These are phyloP conservation scores for Vidua macroura DNA, from an alignment of 2,113 vertebrate genomes.

Conservation along the genomic window DNA sequence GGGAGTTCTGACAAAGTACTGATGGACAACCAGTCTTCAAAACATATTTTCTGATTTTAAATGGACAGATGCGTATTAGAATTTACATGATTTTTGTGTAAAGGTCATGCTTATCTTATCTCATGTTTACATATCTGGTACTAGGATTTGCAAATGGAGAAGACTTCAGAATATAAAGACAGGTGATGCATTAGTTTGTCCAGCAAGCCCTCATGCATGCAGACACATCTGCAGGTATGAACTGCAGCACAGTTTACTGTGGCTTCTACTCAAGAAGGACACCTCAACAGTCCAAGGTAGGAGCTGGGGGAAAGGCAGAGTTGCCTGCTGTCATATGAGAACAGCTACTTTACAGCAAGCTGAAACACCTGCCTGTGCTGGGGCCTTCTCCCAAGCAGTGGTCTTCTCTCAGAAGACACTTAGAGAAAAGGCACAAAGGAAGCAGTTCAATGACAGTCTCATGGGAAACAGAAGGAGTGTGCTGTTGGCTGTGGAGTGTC, in stretches of 20 bases:
- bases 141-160: background rate
- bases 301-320: background rate
- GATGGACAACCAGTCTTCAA: background rate
- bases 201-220: background rate
- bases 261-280: background rate
- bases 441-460: background rate
- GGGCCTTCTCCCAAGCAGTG: background rate
- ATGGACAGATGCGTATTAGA: background rate
- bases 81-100: background rate
- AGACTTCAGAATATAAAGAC: background rate
- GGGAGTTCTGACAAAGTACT: background rate
- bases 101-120: background rate
- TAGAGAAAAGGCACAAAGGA: background rate
- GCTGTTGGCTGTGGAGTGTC: background rate
- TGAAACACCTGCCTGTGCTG: background rate
- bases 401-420: background rate
- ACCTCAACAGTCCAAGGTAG: background rate
- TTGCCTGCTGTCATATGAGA: background rate
- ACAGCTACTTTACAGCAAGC: background rate
- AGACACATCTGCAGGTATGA: background rate
- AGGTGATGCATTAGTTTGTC: background rate
- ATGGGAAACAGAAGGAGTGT: fast-evolving
- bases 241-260: background rate
- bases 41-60: background rate
- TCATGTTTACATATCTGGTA: background rate